Percentiles rank a stretch among this genome's conserved stretches.
These are phyloP conservation scores for Porites lutea DNA, from an alignment of 64 coral and sea anemone genomes.

Conservation along the genomic window DNA sequence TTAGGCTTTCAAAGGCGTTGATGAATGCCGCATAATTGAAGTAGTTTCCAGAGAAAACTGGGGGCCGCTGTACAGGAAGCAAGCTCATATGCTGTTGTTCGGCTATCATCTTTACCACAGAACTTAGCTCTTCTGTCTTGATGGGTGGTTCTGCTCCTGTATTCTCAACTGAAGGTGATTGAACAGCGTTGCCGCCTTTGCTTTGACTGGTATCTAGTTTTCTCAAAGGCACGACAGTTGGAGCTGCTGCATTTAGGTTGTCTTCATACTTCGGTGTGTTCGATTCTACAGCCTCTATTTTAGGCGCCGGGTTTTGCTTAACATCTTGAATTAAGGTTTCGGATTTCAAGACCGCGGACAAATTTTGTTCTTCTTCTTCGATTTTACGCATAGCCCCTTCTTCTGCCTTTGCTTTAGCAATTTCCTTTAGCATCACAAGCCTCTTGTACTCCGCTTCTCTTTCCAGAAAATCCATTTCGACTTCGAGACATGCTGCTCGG, in stretches of 20 bases:
- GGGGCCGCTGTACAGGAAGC: conserved; percentile 35
- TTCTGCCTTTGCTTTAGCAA: conserved; percentile 48
- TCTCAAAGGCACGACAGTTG: background rate
- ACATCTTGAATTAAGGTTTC: conserved; percentile 3
- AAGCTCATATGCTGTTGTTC: conserved; percentile 26
- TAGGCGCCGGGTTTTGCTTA: background rate
- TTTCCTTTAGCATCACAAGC: conserved; percentile 43
- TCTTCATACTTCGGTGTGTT: background rate
- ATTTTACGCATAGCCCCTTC: conserved; percentile 40
- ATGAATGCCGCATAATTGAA: conserved; percentile 53
- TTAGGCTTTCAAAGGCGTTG: conserved; percentile 59
- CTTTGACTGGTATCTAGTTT: background rate
- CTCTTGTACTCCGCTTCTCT: conserved; percentile 40
- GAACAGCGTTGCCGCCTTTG: background rate
- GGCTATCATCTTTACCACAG: conserved; percentile 42
- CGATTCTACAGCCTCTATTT: background rate
- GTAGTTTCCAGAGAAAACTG: conserved; percentile 50
- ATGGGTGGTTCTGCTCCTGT: background rate
- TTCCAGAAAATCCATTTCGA: conserved; percentile 61
- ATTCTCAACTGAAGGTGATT: background rate
- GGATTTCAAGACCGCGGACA: background rate
- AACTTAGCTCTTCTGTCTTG: conserved; percentile 9
- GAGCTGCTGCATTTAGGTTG: background rate
- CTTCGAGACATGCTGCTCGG: conserved; percentile 46
- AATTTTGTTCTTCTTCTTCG: conserved; percentile 45